Percentiles rank a stretch among this genome's conserved stretches.
Evolutionary conservation across 2,888 invertebrate genomes (phyloP).

Genomic region (Lithosia quadra): DNA sequence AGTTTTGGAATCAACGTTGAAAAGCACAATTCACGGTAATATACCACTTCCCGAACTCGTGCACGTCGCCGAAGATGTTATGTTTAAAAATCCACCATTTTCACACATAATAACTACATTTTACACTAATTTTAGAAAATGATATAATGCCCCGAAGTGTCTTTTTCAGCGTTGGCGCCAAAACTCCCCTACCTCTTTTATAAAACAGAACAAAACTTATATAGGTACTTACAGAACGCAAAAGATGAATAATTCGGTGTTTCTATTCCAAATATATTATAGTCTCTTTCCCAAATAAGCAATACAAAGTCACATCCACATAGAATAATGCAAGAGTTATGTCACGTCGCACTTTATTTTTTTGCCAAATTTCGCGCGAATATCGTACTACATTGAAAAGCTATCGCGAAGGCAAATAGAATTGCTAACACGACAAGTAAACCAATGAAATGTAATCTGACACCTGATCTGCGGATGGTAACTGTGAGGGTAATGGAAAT

Average conservation of each 20-base stretch:
- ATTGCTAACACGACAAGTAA: constrained; percentile 41
- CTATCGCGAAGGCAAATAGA: constrained; percentile 32
- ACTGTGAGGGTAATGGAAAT: constrained; percentile 21
- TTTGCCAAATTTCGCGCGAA: constrained; percentile 17
- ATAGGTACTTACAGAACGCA: no score
- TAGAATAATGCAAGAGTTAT: constrained; percentile 26
- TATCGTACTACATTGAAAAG: constrained; percentile 30
- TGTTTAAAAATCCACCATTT: no score
- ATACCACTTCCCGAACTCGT: no score
- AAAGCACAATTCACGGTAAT: no score
- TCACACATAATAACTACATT: no score
- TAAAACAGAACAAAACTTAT: no score
- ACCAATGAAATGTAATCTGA: constrained; percentile 44
- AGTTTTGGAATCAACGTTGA: no score
- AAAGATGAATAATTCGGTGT: constrained; percentile 30
- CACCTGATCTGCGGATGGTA: constrained; percentile 31
- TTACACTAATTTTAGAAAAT: no score
- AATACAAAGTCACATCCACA: constrained; percentile 17
- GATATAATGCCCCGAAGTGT: no score
- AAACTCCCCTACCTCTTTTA: no score
- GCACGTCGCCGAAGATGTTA: no score
- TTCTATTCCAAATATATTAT: constrained; percentile 23
- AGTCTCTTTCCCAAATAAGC: constrained; percentile 24
- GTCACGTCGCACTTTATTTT: constrained; percentile 24
- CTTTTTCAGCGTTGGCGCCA: no score